Evolutionary conservation across 92 coral and sea anemone genomes (phyloP).

Genomic region (Blastomussa wellsi): DNA sequence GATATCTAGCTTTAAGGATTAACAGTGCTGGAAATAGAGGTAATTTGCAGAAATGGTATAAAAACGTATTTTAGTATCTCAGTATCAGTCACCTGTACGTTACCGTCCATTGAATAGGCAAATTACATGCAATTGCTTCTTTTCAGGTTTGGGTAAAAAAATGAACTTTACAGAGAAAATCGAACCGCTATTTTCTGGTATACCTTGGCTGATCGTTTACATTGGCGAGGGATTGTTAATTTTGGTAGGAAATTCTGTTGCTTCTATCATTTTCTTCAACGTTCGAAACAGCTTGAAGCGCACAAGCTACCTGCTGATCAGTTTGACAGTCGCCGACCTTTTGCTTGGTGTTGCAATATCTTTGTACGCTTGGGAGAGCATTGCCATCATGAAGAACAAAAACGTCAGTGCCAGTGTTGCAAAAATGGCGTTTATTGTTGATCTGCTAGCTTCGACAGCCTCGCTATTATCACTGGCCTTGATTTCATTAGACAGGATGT

Average conservation of each 20-base stretch:
- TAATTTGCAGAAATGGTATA: no score
- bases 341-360: neutral
- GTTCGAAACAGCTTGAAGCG: neutral
- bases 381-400: neutral
- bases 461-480: slow-evolving; percentile 2
- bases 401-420: neutral
- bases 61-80: no score
- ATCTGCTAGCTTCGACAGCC: slow-evolving; percentile 15
- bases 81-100: no score
- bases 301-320: slow-evolving; percentile 13
- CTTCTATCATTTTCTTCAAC: slow-evolving; percentile 8
- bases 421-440: neutral
- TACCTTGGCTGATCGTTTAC: slow-evolving; percentile 2
- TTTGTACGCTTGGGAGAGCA: slow-evolving; percentile 1
- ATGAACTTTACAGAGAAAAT: neutral
- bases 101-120: no score
- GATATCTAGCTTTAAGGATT: no score
- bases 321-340: slow-evolving; percentile 8
- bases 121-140: no score
- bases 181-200: neutral
- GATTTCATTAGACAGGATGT: slow-evolving; percentile 22
- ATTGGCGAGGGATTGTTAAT: slow-evolving; percentile 1
- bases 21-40: no score
- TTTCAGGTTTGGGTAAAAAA: neutral
- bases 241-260: slow-evolving; percentile 6